Base-by-base conservation (phyloP, 2,113 vertebrate species). In the Hydrochoerus hydrochaeris region DNA sequence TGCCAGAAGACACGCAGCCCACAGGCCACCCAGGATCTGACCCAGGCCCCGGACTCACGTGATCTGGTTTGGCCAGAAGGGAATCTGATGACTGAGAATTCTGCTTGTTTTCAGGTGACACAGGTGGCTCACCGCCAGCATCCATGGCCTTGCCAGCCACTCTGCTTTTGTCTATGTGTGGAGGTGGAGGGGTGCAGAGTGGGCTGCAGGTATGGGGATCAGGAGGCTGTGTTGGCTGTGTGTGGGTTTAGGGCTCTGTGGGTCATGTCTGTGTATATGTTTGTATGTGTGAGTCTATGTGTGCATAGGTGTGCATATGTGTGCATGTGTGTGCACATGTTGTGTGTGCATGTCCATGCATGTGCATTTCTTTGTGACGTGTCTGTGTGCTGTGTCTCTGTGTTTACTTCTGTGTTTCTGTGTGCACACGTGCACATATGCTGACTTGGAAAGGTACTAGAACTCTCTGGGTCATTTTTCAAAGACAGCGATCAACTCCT, bases 261-360 rank as follows among this genome's bases (percentile, higher is more conserved):
- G 57, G 73, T 46, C 22, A 35, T 26, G 4, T 7, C 5, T 52
- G 32, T 19, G 12, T 41, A 7, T 41, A 44, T 38, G 11, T 49
- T 1, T 62, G 7, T 32, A 63, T 38, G 1, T 46, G 19, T n/a
- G 2, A 28, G 0, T 10, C 7, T 26, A 1, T 62, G 5, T 30
- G 4, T 46, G 3, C 52, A 24, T 41, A 1, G 24, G 49, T 52
- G 49, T 52, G 17, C 57, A 1, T 22, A 54, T 54, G 16, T 62
- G 17, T 62, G 14, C 54, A 54, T 54, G 16, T 67, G 17, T 82
- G 26, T 57, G 24, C 57, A 1, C 30, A 54, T 54, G 11, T 54
- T 54, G 17, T n/a, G 57, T 0, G 3, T 41, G 3, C 22, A 2
- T 62, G 16, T 62, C 28, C 35, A 2, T 62, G 17, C 52, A 28